Evolutionary conservation across 2,888 invertebrate species (phyloP).

Genomic region (Macrosoma leucophasiata): DNA sequence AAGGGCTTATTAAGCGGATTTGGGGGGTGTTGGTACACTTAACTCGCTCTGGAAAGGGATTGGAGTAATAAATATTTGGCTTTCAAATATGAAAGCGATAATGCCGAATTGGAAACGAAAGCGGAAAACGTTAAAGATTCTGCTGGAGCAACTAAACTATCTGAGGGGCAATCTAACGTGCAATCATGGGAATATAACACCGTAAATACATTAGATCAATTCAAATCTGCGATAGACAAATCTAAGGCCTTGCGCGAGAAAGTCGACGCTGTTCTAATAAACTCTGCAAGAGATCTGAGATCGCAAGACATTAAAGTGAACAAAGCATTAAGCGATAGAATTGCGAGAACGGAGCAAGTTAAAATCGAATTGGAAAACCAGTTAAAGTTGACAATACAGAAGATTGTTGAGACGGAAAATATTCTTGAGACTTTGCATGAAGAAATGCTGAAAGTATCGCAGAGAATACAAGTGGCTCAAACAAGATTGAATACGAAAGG

Average conservation of each 20-base stretch:
- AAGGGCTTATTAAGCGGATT: too few species aligned
- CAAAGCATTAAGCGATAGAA: slow-evolving; percentile 80
- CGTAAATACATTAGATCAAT: slow-evolving; percentile 82
- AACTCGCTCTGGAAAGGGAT: slow-evolving; percentile 86
- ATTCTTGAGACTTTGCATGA: slow-evolving; percentile 56
- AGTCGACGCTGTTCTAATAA: slow-evolving; percentile 82
- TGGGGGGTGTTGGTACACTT: too few species aligned
- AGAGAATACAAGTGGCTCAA: slow-evolving; percentile 62
- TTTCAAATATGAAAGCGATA: slow-evolving; percentile 83
- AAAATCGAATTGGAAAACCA: slow-evolving; percentile 82
- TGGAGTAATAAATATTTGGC: slow-evolving; percentile 93
- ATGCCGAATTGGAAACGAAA: slow-evolving; percentile 81
- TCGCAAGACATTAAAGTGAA: slow-evolving; percentile 89
- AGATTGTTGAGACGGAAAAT: slow-evolving; percentile 63
- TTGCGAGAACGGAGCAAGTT: slow-evolving; percentile 85
- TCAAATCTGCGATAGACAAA: slow-evolving; percentile 82
- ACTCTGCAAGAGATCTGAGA: slow-evolving; percentile 86
- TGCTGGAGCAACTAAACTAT: slow-evolving; percentile 86
- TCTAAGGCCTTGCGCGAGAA: slow-evolving; percentile 83
- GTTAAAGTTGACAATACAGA: slow-evolving; percentile 64
- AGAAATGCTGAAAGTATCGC: slow-evolving; percentile 58
- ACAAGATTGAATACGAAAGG: slow-evolving; percentile 61
- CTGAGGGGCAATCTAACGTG: slow-evolving; percentile 88
- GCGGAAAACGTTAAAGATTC: slow-evolving; percentile 83
- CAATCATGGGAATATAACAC: slow-evolving; percentile 90